Evolutionary conservation across 1,140 invertebrate species (phyloP), one percentile per base, ranked within the genome.

Genomic region (Heliconius nattereri): DNA sequence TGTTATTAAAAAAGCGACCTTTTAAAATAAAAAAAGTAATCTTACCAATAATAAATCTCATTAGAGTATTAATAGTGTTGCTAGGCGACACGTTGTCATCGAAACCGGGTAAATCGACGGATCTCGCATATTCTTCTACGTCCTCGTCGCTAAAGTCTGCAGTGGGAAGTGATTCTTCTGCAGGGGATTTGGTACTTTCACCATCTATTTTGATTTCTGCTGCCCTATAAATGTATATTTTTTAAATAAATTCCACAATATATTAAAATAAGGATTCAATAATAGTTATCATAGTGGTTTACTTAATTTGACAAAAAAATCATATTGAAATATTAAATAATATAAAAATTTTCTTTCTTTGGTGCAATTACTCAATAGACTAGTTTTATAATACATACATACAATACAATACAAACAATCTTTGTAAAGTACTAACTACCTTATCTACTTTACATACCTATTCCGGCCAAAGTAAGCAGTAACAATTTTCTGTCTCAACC

Each of bases 81-180:
- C 96, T 96, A 0, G 97, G 96, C 0, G 97, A 98, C 5, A 97
- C 96, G 85, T 97, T 98, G 85, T 98, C 98, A 87, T 98, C 97
- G 83, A 98, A 97, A 11, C 97, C 97, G 23, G 97, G 97, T 37
- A 98, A 95, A 88, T 97, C 97, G 2, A 97, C 96, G 23, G 95
- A 96, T 71, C 97, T 95, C 5, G 97, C 96, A 95, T 97, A 97
- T 71, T 96, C 95, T 87, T 98, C 97, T 79, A 95, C 94, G 82
- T 97, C 97, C 82, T 97, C 97, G 88, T 97, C 97, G 81, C 96
- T 97, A 45, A 96, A 95, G 83, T 97, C 97, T 0, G 96, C 96
- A 20, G 96, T 96, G 7, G 96, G 95, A 66, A 96, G 89, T 1
- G 87, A 89, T 76, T 88, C 87, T 8, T 85, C 83, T 11, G 87